Evolutionary conservation across 2,113 vertebrate genomes (phyloP).

Genomic region (rabbit (Oryctolagus cuniculus)): DNA sequence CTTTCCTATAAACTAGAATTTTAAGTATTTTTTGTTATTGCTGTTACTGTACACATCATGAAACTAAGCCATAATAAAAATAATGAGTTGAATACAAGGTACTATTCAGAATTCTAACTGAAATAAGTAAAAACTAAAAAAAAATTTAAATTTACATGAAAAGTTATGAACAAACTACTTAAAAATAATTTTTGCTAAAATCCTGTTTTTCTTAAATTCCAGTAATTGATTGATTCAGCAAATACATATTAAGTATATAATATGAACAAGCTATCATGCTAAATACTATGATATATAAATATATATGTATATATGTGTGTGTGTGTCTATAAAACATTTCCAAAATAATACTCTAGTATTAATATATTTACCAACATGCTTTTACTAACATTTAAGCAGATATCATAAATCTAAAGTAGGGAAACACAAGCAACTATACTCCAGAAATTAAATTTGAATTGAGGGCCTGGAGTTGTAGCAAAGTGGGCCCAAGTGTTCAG

Average conservation of each 20-base stretch:
- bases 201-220: slow-evolving; percentile 42
- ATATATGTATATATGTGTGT: neutral
- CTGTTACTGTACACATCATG: neutral
- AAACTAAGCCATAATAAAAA: slow-evolving; percentile 37
- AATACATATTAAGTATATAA: neutral
- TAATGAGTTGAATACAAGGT: neutral
- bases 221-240: slow-evolving; percentile 11
- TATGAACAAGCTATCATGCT: neutral
- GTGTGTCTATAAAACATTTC: neutral
- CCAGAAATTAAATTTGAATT: neutral
- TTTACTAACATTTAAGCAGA: neutral
- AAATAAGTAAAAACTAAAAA: slow-evolving; percentile 4
- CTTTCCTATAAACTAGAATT: neutral
- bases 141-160: slow-evolving; percentile 29
- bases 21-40: slow-evolving; percentile 26
- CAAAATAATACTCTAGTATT: neutral
- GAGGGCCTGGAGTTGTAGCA: no score
- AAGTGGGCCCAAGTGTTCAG: no score
- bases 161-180: neutral
- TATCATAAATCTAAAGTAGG: neutral
- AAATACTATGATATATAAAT: neutral
- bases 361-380: neutral
- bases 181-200: slow-evolving; percentile 44
- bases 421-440: slow-evolving; percentile 8
- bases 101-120: neutral